Conservation (phyloP, 2,797 vertebrate genomes). For the Anniella stebbinsi region DNA sequence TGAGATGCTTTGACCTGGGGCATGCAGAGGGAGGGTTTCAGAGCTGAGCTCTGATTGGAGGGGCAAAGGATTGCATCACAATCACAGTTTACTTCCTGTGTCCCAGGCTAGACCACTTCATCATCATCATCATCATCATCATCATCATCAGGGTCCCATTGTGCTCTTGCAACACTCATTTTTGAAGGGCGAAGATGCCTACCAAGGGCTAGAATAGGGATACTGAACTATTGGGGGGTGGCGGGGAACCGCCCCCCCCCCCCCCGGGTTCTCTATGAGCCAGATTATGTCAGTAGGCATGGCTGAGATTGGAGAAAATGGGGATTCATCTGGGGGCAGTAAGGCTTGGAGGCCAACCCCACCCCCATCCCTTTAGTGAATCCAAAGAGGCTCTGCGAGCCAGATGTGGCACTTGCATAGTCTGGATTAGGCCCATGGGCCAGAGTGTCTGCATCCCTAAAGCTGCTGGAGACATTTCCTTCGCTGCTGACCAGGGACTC, state of each 20-base stretch:
- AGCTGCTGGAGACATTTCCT: neutral
- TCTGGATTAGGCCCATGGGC: too few species aligned
- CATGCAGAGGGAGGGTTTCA: neutral
- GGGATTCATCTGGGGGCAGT: too few species aligned
- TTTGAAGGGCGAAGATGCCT: neutral
- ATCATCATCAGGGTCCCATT: too few species aligned
- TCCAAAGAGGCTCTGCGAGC: too few species aligned
- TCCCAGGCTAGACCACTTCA: neutral
- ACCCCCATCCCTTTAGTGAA: too few species aligned
- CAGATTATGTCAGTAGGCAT: too few species aligned
- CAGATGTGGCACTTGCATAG: too few species aligned
- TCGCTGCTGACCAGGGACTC: neutral
- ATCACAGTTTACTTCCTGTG: neutral
- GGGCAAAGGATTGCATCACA: neutral
- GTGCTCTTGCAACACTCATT: neutral
- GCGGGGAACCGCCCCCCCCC: too few species aligned
- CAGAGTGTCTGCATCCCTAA: neutral
- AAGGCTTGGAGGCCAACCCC: too few species aligned
- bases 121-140: neutral
- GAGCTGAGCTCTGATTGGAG: neutral
- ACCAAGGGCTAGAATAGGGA: neutral
- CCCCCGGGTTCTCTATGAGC: too few species aligned
- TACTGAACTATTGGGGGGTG: too few species aligned
- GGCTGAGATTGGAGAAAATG: too few species aligned
- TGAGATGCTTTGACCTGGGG: neutral